Conservation (phyloP, 1,140 invertebrate species). For the Diabrotica undecimpunctata region DNA sequence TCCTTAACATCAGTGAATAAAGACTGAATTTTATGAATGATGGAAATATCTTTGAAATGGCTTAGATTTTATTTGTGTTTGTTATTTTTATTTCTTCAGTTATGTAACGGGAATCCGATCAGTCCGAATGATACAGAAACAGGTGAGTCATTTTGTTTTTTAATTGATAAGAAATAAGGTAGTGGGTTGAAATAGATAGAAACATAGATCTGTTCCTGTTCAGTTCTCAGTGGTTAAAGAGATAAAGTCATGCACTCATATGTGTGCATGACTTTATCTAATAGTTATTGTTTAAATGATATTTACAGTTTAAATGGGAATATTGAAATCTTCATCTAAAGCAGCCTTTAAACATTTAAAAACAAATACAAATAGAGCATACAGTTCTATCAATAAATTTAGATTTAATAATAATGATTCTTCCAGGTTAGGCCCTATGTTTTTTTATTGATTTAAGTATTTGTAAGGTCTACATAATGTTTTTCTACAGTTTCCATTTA, state of each 20-base stretch:
- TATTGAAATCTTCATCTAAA: slow-evolving; percentile 5
- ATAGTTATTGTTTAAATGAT: neutral
- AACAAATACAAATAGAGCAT: neutral
- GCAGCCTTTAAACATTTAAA: neutral
- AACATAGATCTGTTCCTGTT: slow-evolving; percentile 7
- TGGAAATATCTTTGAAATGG: slow-evolving; percentile 44
- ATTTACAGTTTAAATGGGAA: neutral
- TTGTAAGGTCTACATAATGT: too few species aligned
- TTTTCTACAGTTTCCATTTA: too few species aligned
- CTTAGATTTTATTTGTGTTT: slow-evolving; percentile 33
- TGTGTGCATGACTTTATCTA: slow-evolving; percentile 8
- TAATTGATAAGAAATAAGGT: slow-evolving; percentile 23
- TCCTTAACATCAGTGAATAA: neutral
- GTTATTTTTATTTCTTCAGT: slow-evolving; percentile 34
- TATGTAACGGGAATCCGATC: slow-evolving; percentile 45
- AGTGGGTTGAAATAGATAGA: slow-evolving; percentile 14
- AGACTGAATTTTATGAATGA: slow-evolving; percentile 31
- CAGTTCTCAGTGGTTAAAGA: neutral
- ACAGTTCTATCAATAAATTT: too few species aligned
- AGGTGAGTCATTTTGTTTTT: slow-evolving; percentile 42
- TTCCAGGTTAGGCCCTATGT: too few species aligned
- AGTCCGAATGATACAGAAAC: slow-evolving; percentile 38
- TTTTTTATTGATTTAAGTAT: too few species aligned
- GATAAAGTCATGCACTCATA: too few species aligned
- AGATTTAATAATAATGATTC: too few species aligned